These are phyloP conservation scores for Apamea monoglypha DNA, from an alignment of 2,888 invertebrate species.

Conservation along the genomic window DNA sequence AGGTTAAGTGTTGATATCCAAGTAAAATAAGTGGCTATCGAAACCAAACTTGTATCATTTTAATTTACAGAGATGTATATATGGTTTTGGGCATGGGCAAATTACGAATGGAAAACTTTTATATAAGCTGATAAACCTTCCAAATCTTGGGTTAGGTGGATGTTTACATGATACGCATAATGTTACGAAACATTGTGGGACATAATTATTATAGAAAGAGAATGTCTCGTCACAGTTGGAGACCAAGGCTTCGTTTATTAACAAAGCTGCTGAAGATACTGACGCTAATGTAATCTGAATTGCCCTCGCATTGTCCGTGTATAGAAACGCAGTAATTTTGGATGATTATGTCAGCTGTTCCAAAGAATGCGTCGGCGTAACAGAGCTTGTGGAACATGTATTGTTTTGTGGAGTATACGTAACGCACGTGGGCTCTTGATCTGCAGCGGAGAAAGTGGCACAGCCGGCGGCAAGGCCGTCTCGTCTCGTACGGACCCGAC, in stretches of 20 bases:
- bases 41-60: slow-evolving; percentile 37
- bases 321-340: slow-evolving; percentile 82
- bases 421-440: slow-evolving; percentile 83
- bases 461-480: slow-evolving; percentile 88
- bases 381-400: slow-evolving; percentile 77
- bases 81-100: slow-evolving; percentile 14
- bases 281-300: slow-evolving; percentile 75
- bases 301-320: slow-evolving; percentile 79
- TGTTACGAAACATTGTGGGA: slow-evolving; percentile 76
- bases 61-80: slow-evolving; percentile 3
- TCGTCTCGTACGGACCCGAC: slow-evolving; percentile 84
- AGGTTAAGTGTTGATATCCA: slow-evolving; percentile 40
- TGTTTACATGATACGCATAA: slow-evolving; percentile 65
- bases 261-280: slow-evolving; percentile 80
- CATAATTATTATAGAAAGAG: slow-evolving; percentile 81
- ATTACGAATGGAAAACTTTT: slow-evolving; percentile 31
- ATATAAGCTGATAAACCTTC: slow-evolving; percentile 24
- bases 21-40: slow-evolving; percentile 28
- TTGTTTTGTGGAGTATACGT: slow-evolving; percentile 81
- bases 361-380: slow-evolving; percentile 82
- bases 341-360: slow-evolving; percentile 86
- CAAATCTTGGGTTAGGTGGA: slow-evolving; percentile 43
- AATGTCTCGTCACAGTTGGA: slow-evolving; percentile 82
- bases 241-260: slow-evolving; percentile 85
- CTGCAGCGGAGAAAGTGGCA: slow-evolving; percentile 86